Base-by-base conservation (phyloP, 2,113 vertebrate genomes). In the Gnathonemus longibarbis region DNA sequence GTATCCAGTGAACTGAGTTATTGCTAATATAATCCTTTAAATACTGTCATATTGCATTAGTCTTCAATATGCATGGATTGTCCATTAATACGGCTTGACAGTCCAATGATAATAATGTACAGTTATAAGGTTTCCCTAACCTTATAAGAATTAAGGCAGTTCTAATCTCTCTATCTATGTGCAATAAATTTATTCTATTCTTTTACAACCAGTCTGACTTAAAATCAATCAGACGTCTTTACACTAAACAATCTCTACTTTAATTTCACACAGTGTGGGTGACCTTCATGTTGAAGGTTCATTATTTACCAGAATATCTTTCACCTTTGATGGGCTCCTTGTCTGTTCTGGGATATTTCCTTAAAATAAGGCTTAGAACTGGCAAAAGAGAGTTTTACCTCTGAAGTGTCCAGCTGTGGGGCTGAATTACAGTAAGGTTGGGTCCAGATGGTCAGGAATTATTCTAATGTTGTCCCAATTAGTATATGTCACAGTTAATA, bases 131-230 rank as follows among this genome's bases (percentile, higher is more conserved):
- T 35, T 49, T 39, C 45, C 21, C 56, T 77, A 87, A 87, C 89
- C 84, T 90, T 90, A 58, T 87, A 90, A 46, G 39, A 86, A 45
- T 91, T 90, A 92, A 52, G 89, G 35, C 90, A 88, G 90, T 6
- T 93, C 93, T 92, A 92, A 91, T 93, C 91, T 90, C 90, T 92
- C 91, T 90, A 91, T 92, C 89, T 88, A 88, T 89, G 39, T 53
- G 39, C 58, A 58, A 58, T 50, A 90, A 87, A 53, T 93, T 92
- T 91, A 90, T 89, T 90, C 80, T 93, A 94, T 90, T 92, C 92
- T 93, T 95, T 94, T 93, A 92, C 92, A 93, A 92, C 88, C 91
- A 90, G 88, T 91, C 89, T 92, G 89, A 90, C 88, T 90, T 83
- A 90, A 92, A 90, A 91, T 90, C 91, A 90, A 92, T 92, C 80